Percentiles rank a stretch among this genome's conserved stretches.
phyloP scores from a whole-genome alignment of 1,140 invertebrate species.

The Sesamia nonagrioides region DNA sequence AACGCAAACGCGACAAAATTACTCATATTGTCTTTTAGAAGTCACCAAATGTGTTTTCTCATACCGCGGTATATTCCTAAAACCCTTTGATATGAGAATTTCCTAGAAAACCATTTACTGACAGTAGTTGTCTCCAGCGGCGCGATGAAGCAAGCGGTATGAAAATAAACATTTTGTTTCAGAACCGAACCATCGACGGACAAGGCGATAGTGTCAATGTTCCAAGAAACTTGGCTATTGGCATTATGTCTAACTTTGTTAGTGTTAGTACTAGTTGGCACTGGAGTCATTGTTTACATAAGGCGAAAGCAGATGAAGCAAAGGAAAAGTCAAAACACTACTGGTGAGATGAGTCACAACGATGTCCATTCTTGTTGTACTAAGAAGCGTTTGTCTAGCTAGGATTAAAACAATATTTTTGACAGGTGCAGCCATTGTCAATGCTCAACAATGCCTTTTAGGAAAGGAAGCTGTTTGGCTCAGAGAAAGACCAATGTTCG shows the following conservation, averaged over 20 bases:
- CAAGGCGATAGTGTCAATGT: conserved; percentile 83
- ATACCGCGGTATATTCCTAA: neutral
- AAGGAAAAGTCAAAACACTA: conserved; percentile 77
- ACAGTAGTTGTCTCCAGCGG: neutral
- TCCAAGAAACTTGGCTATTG: conserved; percentile 85
- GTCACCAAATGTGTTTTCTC: neutral
- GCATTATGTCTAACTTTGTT: conserved; percentile 78
- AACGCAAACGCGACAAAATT: too few species aligned
- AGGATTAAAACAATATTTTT: conserved; percentile 24
- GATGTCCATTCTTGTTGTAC: conserved; percentile 18
- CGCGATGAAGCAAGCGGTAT: conserved; percentile 13
- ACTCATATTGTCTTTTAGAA: neutral
- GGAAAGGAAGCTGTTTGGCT: conserved; percentile 84
- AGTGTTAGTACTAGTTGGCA: conserved; percentile 74
- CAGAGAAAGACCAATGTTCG: conserved; percentile 79
- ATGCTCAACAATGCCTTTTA: conserved; percentile 81
- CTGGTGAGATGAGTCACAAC: conserved; percentile 62
- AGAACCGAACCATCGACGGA: conserved; percentile 84
- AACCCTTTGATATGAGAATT: neutral
- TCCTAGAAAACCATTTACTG: neutral
- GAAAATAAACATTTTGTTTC: conserved; percentile 63
- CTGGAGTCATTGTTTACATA: conserved; percentile 77
- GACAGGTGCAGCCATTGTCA: conserved; percentile 74
- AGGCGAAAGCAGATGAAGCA: conserved; percentile 76
- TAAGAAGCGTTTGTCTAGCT: conserved; percentile 5